Evolutionary conservation across 2,797 vertebrate species (phyloP).

Genomic region (Pseudomugil gertrudae): DNA sequence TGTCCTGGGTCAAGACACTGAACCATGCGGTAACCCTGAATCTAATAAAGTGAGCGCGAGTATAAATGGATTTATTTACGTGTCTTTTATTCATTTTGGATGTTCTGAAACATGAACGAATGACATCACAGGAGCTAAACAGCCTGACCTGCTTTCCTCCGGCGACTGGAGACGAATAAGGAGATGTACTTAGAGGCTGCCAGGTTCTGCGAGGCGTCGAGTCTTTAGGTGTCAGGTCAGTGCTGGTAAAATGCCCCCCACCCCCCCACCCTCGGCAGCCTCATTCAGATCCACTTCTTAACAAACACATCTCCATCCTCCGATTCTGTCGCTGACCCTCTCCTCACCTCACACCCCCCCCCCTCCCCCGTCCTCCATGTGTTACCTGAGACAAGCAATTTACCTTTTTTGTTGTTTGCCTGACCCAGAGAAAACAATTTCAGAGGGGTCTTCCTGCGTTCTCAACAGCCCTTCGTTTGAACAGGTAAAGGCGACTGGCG

Average conservation of each 20-base stretch:
- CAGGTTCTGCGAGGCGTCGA: constrained; percentile 34
- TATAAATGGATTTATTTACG: no score
- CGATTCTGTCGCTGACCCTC: constrained; percentile 61
- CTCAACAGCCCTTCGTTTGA: constrained; percentile 81
- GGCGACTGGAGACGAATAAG: constrained; percentile 46
- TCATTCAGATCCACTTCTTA: constrained; percentile 81
- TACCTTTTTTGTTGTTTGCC: constrained; percentile 85
- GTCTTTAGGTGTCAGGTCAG: constrained; percentile 51
- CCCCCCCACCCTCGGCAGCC: constrained; percentile 43
- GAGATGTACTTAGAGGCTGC: constrained; percentile 55
- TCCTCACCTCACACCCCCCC: constrained; percentile 32
- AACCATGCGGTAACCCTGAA: no score
- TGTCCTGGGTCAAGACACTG: no score
- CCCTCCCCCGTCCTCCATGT: constrained; percentile 48
- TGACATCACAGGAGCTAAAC: constrained; percentile 14
- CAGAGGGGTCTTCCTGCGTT: constrained; percentile 83
- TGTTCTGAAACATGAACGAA: no score
- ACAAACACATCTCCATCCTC: constrained; percentile 80
- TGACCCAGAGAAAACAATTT: constrained; percentile 90
- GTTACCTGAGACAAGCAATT: constrained; percentile 87
- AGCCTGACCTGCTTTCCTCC: constrained; percentile 24
- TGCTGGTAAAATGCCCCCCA: constrained; percentile 58
- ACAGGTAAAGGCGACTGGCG: constrained; percentile 80
- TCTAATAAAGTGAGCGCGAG: no score
- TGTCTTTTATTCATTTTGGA: neutral